Conservation (phyloP, 2,797 vertebrate species). For the Acanthurus lineatus region DNA sequence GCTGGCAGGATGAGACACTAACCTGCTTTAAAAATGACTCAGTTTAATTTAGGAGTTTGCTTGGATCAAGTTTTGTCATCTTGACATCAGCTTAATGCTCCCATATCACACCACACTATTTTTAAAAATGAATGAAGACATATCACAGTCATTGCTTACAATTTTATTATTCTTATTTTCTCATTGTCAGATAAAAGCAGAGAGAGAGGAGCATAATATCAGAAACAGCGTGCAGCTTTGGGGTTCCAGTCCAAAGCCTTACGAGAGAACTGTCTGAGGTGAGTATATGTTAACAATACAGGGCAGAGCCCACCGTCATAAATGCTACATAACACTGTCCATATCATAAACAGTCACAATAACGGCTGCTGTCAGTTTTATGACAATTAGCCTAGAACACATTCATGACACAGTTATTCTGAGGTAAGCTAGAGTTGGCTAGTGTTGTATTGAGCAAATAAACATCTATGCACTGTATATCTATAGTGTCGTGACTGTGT, state of each 20-base stretch:
- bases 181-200: conserved; percentile 81
- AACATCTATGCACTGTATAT: conserved; percentile 63
- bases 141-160: conserved; percentile 58
- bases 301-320: conserved; percentile 53
- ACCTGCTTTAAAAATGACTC: background rate
- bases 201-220: conserved; percentile 77
- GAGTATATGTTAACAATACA: conserved; percentile 59
- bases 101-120: background rate
- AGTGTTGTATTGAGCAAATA: conserved; percentile 81
- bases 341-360: conserved; percentile 62
- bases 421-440: conserved; percentile 84
- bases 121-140: conserved; percentile 38
- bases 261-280: conserved; percentile 70
- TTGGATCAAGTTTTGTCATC: background rate
- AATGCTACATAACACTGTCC: conserved; percentile 81
- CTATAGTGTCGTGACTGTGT: conserved; percentile 62
- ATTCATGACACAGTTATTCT: conserved; percentile 68
- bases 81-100: background rate
- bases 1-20: background rate
- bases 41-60: background rate
- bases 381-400: conserved; percentile 48
- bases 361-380: conserved; percentile 41
- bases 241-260: conserved; percentile 69
- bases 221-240: conserved; percentile 72
- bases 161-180: conserved; percentile 76